Base-by-base conservation (phyloP, 2,888 invertebrate genomes). In the Platynereis dumerilii region DNA sequence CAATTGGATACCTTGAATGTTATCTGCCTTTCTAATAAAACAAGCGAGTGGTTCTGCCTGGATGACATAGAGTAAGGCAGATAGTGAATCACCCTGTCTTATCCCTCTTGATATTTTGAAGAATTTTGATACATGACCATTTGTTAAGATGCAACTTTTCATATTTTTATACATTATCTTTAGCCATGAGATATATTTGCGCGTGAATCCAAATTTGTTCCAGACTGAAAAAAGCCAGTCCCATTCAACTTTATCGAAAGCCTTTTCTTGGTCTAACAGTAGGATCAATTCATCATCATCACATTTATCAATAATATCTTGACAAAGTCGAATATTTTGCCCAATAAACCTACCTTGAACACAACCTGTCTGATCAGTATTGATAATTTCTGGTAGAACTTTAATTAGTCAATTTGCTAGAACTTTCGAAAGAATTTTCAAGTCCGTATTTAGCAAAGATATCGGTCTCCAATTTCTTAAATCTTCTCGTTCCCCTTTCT, bases 281-380 rank as follows among this genome's bases (percentile, higher is more conserved):
- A n/a, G n/a, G n/a, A n/a, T n/a, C n/a, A n/a, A n/a, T n/a, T n/a
- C n/a, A n/a, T n/a, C n/a, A n/a, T n/a, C n/a, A n/a, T n/a, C n/a
- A n/a, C n/a, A n/a, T n/a, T n/a, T 10, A 10, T 48, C 48, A 48
- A 48, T 48, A 10, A 48, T 48, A 48, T 48, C 48, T 48, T 48
- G 7, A 48, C 3, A 10, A 3, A 48, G 17, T 7, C 22, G 48
- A 10, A 48, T n/a, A 48, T 48, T 48, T 48, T 48, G 48, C 17
- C 48, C 48, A 48, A 48, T 48, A 48, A 48, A 48, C 5, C 48
- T 3, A 12, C 48, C n/a, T n/a, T n/a, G n/a, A n/a, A n/a, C n/a
- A n/a, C n/a, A n/a, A n/a, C n/a, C n/a, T n/a, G n/a, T n/a, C n/a
- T n/a, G n/a, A n/a, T n/a, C n/a, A n/a, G n/a, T n/a, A n/a, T n/a